Evolutionary conservation across 2,888 invertebrate species (phyloP).

Genomic region (Physocephala rufipes): DNA sequence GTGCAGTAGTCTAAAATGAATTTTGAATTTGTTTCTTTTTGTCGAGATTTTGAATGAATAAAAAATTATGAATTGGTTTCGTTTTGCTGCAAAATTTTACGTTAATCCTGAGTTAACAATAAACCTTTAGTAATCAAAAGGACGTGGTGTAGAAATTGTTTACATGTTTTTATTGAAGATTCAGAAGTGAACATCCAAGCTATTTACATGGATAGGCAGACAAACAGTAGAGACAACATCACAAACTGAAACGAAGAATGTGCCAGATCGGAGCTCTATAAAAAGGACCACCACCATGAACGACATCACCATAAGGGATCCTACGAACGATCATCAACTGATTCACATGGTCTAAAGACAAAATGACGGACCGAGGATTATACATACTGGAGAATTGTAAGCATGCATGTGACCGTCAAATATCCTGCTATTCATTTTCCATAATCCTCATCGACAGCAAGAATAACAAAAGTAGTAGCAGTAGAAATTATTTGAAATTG

Average conservation of each 20-base stretch:
- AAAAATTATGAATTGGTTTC: no score
- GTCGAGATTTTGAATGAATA: not conserved
- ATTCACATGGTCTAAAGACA: constrained; percentile 1
- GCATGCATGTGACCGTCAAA: not conserved
- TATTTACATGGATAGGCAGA: constrained; percentile 28
- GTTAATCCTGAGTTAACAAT: constrained; percentile 22
- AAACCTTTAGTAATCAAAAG: no score
- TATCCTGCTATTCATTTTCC: not conserved
- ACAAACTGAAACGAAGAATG: not conserved
- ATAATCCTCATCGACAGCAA: constrained; percentile 42
- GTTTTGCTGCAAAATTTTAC: no score
- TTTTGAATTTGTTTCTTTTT: no score
- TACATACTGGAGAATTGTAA: not conserved
- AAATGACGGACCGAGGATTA: not conserved
- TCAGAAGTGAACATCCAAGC: no score
- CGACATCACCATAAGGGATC: no score
- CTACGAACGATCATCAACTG: no score
- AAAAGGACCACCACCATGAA: constrained; percentile 11
- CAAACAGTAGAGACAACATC: constrained; percentile 6
- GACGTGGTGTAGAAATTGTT: no score
- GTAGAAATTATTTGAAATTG: constrained; percentile 53
- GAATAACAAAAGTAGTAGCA: constrained; percentile 25
- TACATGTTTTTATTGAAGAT: no score
- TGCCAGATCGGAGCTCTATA: not conserved
- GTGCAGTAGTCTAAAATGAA: no score